phyloP scores from a whole-genome alignment of 2,888 invertebrate species.

The Nowickia ferox region DNA sequence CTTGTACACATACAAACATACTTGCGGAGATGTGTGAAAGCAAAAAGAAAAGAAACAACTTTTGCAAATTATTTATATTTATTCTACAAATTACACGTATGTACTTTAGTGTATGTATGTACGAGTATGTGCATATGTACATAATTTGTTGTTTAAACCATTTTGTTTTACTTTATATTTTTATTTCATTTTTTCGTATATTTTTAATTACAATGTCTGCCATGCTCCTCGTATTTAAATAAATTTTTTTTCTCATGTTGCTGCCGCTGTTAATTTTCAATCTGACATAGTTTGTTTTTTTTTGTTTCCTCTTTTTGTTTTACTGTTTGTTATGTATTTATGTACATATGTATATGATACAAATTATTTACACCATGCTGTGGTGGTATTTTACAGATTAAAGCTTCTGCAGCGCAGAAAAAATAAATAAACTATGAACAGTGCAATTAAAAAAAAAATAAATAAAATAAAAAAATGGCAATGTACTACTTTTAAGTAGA shows the following conservation, averaged over 20 bases:
- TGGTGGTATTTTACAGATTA: constrained; percentile 44
- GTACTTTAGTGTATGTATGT: no score
- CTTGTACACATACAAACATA: background rate
- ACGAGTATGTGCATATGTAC: background rate
- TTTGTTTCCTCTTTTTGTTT: constrained; percentile 11
- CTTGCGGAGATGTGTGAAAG: constrained; percentile 7
- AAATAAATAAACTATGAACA: background rate
- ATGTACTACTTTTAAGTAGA: constrained; percentile 49
- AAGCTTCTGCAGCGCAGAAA: constrained; percentile 16
- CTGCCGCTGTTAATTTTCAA: constrained; percentile 71
- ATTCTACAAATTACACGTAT: constrained; percentile 60
- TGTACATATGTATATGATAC: constrained; percentile 12
- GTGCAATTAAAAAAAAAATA: background rate
- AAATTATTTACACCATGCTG: constrained; percentile 48
- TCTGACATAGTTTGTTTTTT: constrained; percentile 75
- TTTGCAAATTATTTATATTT: constrained; percentile 59
- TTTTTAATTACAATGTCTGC: constrained; percentile 71
- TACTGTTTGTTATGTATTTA: background rate
- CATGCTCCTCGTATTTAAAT: constrained; percentile 44
- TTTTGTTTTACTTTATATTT: constrained; percentile 28
- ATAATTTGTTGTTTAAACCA: constrained; percentile 33
- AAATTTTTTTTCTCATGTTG: constrained; percentile 41
- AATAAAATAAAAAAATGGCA: constrained; percentile 20
- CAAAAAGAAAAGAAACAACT: constrained; percentile 1
- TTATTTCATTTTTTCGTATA: constrained; percentile 47